Percentiles rank a stretch among this genome's conserved stretches.
Evolutionary conservation across 1,140 invertebrate species (phyloP).

Genomic region (Eriosoma lanigerum): DNA sequence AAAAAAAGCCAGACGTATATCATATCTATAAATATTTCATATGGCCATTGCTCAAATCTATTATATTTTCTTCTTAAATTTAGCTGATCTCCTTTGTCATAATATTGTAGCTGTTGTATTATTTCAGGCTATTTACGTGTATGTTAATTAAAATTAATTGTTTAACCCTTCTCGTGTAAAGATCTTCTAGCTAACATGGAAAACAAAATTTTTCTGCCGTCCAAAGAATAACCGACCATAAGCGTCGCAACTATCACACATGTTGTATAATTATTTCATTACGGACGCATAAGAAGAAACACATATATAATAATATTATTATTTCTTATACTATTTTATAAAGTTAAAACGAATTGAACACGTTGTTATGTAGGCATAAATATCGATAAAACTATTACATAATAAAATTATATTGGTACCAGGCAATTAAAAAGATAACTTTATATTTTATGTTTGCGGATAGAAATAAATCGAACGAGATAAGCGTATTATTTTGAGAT

Average conservation of each 20-base stretch:
- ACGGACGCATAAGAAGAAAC: background rate
- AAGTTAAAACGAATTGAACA: too few species aligned
- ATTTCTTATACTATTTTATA: too few species aligned
- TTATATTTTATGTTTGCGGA: too few species aligned
- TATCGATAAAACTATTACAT: too few species aligned
- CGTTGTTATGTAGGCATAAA: too few species aligned
- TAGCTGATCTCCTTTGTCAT: too few species aligned
- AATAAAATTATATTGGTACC: too few species aligned
- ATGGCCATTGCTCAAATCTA: background rate
- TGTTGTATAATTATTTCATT: background rate
- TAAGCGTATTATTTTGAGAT: too few species aligned
- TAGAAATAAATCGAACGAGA: background rate
- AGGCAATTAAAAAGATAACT: too few species aligned
- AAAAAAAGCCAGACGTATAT: too few species aligned
- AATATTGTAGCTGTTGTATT: background rate
- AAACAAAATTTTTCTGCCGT: background rate
- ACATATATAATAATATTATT: too few species aligned
- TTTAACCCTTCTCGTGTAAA: background rate
- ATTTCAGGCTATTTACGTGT: background rate
- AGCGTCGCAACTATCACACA: background rate
- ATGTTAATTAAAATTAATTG: slow-evolving; percentile 19
- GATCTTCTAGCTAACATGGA: background rate
- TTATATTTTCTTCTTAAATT: too few species aligned
- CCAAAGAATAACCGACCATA: background rate
- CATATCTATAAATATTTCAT: background rate